These are phyloP conservation scores for Dasypus novemcinctus DNA, from an alignment of 2,113 vertebrate species.

Conservation along the genomic window DNA sequence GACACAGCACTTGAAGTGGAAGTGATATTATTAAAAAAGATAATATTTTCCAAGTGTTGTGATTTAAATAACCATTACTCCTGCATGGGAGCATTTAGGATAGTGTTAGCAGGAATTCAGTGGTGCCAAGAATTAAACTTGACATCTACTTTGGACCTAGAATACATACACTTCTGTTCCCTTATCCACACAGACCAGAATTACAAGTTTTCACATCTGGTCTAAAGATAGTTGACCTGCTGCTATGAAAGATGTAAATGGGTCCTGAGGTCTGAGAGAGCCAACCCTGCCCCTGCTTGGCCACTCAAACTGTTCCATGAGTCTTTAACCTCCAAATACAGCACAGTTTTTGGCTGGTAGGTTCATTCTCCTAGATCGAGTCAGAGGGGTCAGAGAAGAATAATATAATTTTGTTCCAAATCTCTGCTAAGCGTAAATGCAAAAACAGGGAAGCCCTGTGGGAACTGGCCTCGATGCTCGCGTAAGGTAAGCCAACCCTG, in stretches of 20 bases:
- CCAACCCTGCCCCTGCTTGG: rapidly evolving
- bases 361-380: not conserved
- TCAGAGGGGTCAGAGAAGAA: not conserved
- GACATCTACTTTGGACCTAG: not conserved
- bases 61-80: constrained; percentile 27
- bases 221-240: not conserved
- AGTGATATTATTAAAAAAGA: not conserved
- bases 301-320: not conserved
- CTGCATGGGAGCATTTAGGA: not conserved
- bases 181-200: not conserved
- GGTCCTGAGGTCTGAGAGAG: not conserved
- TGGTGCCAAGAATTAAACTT: constrained; percentile 31
- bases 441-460: not conserved
- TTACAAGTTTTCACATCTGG: not conserved
- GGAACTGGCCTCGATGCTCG: not conserved
- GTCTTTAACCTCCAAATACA: not conserved
- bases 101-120: not conserved
- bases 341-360: not conserved
- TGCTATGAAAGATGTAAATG: not conserved
- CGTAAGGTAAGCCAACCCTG: not conserved
- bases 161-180: not conserved
- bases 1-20: not conserved
- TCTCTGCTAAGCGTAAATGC: not conserved
- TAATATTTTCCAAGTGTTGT: not conserved
- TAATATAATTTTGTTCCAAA: constrained; percentile 19